Base-by-base conservation (phyloP, 2,113 vertebrate genomes). In the Craseonycteris thonglongyai region DNA sequence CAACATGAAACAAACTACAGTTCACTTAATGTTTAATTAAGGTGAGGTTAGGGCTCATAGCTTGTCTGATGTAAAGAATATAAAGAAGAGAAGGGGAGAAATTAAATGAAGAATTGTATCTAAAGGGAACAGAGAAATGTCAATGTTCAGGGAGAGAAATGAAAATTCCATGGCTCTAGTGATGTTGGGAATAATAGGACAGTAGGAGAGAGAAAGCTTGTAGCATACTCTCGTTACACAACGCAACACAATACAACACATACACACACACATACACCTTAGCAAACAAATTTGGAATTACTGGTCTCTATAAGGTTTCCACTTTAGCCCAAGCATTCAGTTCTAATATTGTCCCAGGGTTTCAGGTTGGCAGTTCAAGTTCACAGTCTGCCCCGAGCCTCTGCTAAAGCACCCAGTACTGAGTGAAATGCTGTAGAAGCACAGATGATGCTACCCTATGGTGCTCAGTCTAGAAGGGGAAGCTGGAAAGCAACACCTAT, bases 51-150 rank as follows among this genome's bases (percentile, higher is more conserved):
- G 40, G 33, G 22, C 10, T 90, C 22, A 14, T 16, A 26, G 45
- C 40, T 90, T 58, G 42, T n/a, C 28, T 74, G 30, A 86, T 47
- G 79, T 33, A 68, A 78, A 87, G 22, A n/a, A 82, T 68, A 76
- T 30, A 30, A 42, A 24, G 21, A 81, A 58, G 19, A 75, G 24
- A 85, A 40, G 15, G 1, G 2, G 28, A 83, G 22, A n/a, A 22
- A n/a, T 33, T 51, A 80, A 89, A 83, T 7, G n/a, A 61, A 11
- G n/a, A n/a, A 40, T 54, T 76, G 71, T 78, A 15, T 51, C n/a
- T 82, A 47, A 82, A 78, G 15, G 19, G 0, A 51, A 61, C 22
- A 80, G 33, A 90, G 65, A 49, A 26, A 56, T 84, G n/a, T 24
- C 80, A 33, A 13, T 40, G 15, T 75, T 65, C 56, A 86, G 12